Percentiles rank a stretch among this genome's conserved stretches.
These are phyloP conservation scores for Crotalus horridus DNA, from an alignment of 2,113 vertebrate species.

Conservation along the genomic window DNA sequence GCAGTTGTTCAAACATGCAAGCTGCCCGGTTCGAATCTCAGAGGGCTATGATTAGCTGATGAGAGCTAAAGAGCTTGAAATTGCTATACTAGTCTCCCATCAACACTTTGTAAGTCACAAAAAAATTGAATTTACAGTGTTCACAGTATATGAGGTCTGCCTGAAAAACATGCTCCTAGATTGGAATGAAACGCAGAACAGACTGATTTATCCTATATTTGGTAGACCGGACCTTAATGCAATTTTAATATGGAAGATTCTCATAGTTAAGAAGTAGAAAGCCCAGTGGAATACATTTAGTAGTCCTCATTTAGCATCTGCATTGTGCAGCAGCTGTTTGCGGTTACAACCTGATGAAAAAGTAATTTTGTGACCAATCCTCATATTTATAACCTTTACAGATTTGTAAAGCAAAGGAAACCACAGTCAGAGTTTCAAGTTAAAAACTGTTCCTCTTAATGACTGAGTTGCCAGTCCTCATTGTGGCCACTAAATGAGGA, in stretches of 20 bases:
- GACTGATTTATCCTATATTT: too few species aligned
- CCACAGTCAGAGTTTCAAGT: background rate
- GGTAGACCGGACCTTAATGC: background rate
- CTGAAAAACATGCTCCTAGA: too few species aligned
- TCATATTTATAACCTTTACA: background rate
- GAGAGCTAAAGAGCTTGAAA: too few species aligned
- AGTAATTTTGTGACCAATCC: background rate
- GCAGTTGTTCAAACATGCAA: too few species aligned
- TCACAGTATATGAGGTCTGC: too few species aligned
- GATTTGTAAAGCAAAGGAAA: background rate
- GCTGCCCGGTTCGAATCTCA: too few species aligned
- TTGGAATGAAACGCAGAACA: too few species aligned
- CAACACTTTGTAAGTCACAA: too few species aligned
- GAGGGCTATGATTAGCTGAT: too few species aligned
- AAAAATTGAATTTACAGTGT: too few species aligned
- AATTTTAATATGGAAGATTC: background rate
- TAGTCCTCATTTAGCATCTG: background rate
- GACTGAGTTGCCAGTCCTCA: background rate
- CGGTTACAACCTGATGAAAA: background rate
- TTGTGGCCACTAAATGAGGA: background rate
- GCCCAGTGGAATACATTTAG: background rate
- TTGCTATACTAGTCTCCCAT: too few species aligned
- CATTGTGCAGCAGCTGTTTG: background rate
- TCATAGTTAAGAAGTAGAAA: background rate
- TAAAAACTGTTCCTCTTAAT: background rate